Conservation (phyloP, 2,113 vertebrate species). For the Python bivittatus region DNA sequence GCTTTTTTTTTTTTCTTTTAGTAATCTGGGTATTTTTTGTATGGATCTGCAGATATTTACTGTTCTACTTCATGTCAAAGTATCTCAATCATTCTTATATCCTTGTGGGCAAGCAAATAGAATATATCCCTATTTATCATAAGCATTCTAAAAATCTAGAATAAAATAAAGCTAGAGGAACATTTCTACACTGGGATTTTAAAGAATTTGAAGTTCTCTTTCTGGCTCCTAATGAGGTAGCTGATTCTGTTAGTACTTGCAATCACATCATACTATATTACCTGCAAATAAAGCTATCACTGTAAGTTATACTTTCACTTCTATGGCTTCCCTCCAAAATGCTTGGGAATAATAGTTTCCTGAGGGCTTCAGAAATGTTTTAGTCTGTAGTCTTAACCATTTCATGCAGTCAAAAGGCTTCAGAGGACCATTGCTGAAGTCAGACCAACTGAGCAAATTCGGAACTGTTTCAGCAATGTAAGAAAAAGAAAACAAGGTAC, state of each 20-base stretch:
- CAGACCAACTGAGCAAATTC: background rate
- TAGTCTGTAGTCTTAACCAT: background rate
- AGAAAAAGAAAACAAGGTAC: background rate
- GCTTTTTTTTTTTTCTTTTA: background rate
- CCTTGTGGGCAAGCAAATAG: too few relatives aligned
- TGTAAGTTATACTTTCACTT: background rate
- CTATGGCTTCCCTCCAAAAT: background rate
- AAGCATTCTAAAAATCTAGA: background rate
- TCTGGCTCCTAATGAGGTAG: background rate
- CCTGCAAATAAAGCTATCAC: background rate
- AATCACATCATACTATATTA: background rate
- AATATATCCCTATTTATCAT: background rate
- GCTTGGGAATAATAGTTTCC: background rate
- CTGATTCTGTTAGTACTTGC: background rate
- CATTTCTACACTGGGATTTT: background rate
- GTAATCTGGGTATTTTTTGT: background rate
- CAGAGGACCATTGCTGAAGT: background rate
- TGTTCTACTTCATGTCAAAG: background rate
- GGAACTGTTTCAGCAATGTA: background rate
- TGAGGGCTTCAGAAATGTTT: background rate
- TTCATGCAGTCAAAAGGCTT: background rate
- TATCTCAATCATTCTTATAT: background rate
- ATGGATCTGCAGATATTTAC: background rate
- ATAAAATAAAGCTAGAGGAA: background rate
- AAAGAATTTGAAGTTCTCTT: background rate